Conservation (phyloP, 2,113 vertebrate species). For the Marcusenius ussheri region DNA sequence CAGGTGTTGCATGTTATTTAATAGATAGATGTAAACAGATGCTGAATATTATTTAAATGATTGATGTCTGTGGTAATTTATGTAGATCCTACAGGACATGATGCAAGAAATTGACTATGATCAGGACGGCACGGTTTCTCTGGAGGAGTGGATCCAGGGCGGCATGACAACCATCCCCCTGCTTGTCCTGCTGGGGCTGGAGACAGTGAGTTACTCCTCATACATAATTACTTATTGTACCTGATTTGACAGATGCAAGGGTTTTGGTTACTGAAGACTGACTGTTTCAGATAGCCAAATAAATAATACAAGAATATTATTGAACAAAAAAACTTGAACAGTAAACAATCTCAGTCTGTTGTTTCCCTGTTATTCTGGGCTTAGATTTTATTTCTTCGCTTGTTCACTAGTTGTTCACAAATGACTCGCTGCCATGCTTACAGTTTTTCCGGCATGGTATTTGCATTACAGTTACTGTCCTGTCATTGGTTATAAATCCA, state of each 20-base stretch:
- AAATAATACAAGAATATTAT: neutral
- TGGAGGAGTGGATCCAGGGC: slow-evolving; percentile 93
- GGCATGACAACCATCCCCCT: slow-evolving; percentile 92
- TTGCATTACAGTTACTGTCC: neutral
- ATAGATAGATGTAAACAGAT: neutral
- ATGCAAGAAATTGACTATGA: slow-evolving; percentile 96
- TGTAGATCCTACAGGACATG: slow-evolving; percentile 92
- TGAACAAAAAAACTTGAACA: neutral
- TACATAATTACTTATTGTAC: neutral
- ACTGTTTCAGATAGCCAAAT: neutral
- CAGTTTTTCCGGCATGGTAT: neutral
- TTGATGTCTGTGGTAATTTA: neutral
- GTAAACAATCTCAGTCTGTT: neutral
- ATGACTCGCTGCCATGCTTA: neutral
- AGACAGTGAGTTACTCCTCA: slow-evolving; percentile 64
- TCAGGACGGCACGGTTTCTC: slow-evolving; percentile 81
- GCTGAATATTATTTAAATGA: neutral
- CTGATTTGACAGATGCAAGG: neutral
- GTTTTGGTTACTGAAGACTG: neutral
- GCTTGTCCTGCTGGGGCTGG: slow-evolving; percentile 82
- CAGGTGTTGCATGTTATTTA: neutral
- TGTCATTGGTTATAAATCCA: neutral
- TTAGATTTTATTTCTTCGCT: neutral
- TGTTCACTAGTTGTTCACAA: neutral
- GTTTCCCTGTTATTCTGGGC: neutral